Evolutionary conservation across 2,113 vertebrate species (phyloP).

Genomic region (Penelope pileata): DNA sequence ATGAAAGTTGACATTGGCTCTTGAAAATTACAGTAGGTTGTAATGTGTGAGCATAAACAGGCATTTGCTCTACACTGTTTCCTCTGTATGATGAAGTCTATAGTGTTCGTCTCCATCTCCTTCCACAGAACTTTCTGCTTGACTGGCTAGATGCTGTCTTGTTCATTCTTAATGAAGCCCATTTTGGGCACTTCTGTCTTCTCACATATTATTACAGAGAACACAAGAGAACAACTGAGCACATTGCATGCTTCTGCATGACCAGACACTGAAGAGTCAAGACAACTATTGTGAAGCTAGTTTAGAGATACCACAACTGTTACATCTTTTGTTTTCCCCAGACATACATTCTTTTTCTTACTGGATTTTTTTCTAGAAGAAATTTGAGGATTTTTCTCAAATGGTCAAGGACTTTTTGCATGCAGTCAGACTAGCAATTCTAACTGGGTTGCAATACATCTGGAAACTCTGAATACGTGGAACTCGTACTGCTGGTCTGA

Average conservation of each 20-base stretch:
- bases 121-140: not conserved
- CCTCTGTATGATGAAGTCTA: not conserved
- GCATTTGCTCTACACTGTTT: not conserved
- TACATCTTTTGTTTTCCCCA: not conserved
- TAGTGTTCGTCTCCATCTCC: not conserved
- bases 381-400: not conserved
- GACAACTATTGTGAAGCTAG: not conserved
- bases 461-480: not conserved
- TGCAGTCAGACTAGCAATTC: not conserved
- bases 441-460: not conserved
- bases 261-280: not conserved
- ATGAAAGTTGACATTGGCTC: not conserved
- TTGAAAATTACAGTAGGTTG: not conserved
- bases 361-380: not conserved
- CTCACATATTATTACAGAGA: not conserved
- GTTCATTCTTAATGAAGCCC: not conserved
- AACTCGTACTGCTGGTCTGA: not conserved
- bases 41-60: not conserved
- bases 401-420: not conserved
- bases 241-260: fast-evolving
- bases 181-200: not conserved
- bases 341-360: not conserved
- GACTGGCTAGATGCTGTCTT: not conserved
- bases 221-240: not conserved
- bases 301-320: not conserved